Conservation (phyloP, 2,888 invertebrate genomes). For the Latrodectus hesperus region DNA sequence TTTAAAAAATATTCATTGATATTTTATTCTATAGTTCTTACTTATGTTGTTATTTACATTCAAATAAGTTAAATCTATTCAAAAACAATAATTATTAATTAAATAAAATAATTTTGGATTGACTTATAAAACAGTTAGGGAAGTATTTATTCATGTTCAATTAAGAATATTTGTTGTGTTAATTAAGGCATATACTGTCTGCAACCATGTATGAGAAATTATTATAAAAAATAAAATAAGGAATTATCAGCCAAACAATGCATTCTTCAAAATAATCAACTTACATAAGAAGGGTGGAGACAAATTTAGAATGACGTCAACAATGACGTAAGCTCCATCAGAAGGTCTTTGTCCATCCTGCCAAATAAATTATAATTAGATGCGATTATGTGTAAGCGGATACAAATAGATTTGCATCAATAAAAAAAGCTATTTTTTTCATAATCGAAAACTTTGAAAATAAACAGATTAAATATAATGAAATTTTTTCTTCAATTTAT, state of each 20-base stretch:
- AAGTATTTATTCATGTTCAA: background rate
- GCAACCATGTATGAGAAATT: too few relatives aligned
- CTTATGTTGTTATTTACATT: too few relatives aligned
- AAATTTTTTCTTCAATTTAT: background rate
- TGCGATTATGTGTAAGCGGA: background rate
- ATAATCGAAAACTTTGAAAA: background rate
- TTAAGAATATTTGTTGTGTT: background rate
- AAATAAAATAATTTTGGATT: too few relatives aligned
- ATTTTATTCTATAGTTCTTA: too few relatives aligned
- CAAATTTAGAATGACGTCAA: slow-evolving; percentile 77
- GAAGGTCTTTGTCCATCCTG: slow-evolving; percentile 76
- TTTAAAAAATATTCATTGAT: too few relatives aligned
- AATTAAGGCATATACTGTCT: too few relatives aligned
- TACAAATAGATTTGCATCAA: background rate
- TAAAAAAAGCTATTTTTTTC: background rate
- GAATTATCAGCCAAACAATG: too few relatives aligned
- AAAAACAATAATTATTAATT: too few relatives aligned
- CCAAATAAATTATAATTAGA: slow-evolving; percentile 25
- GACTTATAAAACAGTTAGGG: background rate
- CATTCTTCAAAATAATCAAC: background rate
- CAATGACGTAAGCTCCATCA: slow-evolving; percentile 77
- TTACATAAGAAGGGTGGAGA: slow-evolving; percentile 75
- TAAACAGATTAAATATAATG: background rate
- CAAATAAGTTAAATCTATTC: too few relatives aligned
- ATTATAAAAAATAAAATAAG: too few relatives aligned